Evolutionary conservation across 1,140 invertebrate genomes (phyloP).

Genomic region (Euschistus heros): DNA sequence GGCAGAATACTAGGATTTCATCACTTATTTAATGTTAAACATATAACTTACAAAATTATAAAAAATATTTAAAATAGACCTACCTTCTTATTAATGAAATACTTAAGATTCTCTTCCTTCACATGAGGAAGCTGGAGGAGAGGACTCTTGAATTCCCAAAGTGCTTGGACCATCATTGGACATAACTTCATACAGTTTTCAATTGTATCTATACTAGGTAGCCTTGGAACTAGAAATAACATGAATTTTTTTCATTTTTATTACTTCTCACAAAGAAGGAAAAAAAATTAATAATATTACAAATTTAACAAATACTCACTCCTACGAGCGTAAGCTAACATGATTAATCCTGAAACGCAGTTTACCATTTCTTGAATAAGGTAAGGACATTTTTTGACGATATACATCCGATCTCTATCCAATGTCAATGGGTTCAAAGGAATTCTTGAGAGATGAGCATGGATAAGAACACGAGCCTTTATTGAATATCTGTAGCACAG

Average conservation of each 20-base stretch:
- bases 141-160: constrained; percentile 90
- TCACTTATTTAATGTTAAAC: no score
- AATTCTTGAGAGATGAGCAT: constrained; percentile 85
- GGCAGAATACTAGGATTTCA: no score
- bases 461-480: constrained; percentile 86
- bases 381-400: constrained; percentile 87
- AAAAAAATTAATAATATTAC: neutral
- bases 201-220: constrained; percentile 87
- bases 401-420: constrained; percentile 73
- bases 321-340: constrained; percentile 80
- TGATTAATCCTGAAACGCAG: constrained; percentile 85
- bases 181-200: constrained; percentile 96
- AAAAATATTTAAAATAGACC: neutral
- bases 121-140: constrained; percentile 93
- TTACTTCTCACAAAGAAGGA: no score
- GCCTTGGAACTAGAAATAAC: constrained; percentile 50
- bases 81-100: constrained; percentile 77
- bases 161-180: constrained; percentile 92
- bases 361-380: constrained; percentile 97
- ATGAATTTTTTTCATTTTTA: no score
- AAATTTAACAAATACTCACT: constrained; percentile 41
- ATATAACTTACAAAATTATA: no score
- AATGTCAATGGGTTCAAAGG: constrained; percentile 67
- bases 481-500: constrained; percentile 91
- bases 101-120: constrained; percentile 83